Conservation (phyloP, 2,888 invertebrate species). For the Isoperla grammatica region DNA sequence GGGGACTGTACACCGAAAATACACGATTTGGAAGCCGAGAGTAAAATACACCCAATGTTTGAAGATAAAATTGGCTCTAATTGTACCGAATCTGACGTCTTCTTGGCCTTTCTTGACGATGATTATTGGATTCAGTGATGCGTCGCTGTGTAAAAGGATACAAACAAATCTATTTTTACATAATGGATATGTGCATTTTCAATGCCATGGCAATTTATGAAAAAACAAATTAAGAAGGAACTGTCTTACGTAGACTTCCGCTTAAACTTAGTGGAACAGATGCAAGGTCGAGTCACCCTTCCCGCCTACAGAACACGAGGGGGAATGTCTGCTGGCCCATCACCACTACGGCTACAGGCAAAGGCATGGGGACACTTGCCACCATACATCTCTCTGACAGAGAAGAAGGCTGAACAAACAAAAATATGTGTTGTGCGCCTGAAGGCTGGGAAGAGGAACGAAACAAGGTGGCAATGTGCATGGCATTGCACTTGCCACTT, state of each 20-base stretch:
- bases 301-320: conserved; percentile 31
- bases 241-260: conserved; percentile 25
- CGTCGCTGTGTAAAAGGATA: conserved; percentile 31
- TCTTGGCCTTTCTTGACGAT: too few species aligned
- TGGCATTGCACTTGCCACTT: too few species aligned
- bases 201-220: conserved; percentile 17
- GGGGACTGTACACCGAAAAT: too few species aligned
- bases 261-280: conserved; percentile 27
- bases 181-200: conserved; percentile 30
- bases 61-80: too few species aligned
- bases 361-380: conserved; percentile 31
- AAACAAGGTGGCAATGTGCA: too few species aligned
- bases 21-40: too few species aligned
- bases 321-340: conserved; percentile 27
- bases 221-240: conserved; percentile 18
- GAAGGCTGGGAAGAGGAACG: too few species aligned
- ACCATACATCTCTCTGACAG: conserved; percentile 27
- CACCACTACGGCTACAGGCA: conserved; percentile 27
- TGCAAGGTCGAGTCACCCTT: conserved; percentile 26
- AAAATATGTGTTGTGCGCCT: too few species aligned
- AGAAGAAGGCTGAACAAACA: too few species aligned
- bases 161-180: conserved; percentile 31
- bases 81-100: too few species aligned
- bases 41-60: too few species aligned
- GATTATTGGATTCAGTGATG: conserved; percentile 32